phyloP scores from a whole-genome alignment of 1,140 invertebrate species.

The Drosophila nasuta region DNA sequence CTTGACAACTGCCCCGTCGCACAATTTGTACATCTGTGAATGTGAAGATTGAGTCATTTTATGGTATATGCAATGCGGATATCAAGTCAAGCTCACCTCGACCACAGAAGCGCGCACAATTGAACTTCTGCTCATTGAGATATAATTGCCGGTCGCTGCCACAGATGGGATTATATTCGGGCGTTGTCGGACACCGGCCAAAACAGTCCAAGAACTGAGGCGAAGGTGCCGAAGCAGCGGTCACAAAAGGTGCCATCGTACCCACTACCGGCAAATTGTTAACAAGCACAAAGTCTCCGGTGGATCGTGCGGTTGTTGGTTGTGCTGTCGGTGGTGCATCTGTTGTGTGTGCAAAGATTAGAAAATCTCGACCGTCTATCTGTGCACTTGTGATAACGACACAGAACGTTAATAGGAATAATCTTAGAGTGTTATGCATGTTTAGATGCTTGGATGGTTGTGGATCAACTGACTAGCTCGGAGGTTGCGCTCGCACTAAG shows the following conservation, averaged over 20 bases:
- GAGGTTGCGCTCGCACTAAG: slow-evolving; percentile 28
- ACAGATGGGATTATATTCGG: slow-evolving; percentile 90
- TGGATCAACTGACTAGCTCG: slow-evolving; percentile 1
- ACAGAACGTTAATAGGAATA: neutral
- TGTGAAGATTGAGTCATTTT: slow-evolving; percentile 24
- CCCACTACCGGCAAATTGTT: slow-evolving; percentile 62
- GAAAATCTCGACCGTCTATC: slow-evolving; percentile 27
- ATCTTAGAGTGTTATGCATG: slow-evolving; percentile 30
- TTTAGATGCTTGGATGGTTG: neutral
- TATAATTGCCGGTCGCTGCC: slow-evolving; percentile 88
- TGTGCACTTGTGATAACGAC: slow-evolving; percentile 20
- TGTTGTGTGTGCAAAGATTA: slow-evolving; percentile 49
- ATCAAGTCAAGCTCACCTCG: slow-evolving; percentile 82
- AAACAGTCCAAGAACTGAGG: slow-evolving; percentile 84
- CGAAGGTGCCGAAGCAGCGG: slow-evolving; percentile 54
- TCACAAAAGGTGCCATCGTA: slow-evolving; percentile 60
- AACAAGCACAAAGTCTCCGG: slow-evolving; percentile 61
- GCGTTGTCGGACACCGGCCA: slow-evolving; percentile 85
- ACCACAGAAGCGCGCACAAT: slow-evolving; percentile 87
- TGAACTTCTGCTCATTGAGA: slow-evolving; percentile 87
- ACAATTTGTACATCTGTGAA: slow-evolving; percentile 77
- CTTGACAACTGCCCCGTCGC: slow-evolving; percentile 71
- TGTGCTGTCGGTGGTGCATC: neutral
- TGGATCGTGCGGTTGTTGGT: neutral
- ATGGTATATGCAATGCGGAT: neutral